These are phyloP conservation scores for Dichetophora obliterata DNA, from an alignment of 2,888 invertebrate genomes.

Conservation along the genomic window DNA sequence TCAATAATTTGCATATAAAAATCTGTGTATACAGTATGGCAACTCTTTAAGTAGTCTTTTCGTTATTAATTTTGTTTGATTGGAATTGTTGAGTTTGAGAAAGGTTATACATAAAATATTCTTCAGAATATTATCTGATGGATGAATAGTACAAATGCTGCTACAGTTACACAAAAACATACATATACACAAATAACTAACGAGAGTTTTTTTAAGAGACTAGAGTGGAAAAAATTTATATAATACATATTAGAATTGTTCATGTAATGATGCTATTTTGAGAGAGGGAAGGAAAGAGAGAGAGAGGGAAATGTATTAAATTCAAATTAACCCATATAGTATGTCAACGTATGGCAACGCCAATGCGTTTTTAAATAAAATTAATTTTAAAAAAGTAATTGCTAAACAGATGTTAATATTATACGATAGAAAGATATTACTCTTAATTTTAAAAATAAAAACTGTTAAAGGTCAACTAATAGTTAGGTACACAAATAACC, in stretches of 20 bases:
- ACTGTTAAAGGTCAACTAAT: constrained; percentile 1
- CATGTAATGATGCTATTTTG: not conserved
- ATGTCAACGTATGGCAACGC: constrained; percentile 26
- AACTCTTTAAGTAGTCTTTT: constrained; percentile 48
- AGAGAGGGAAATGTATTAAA: not conserved
- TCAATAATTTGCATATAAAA: constrained; percentile 40
- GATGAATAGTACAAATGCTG: constrained; percentile 5
- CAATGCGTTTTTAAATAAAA: constrained; percentile 7
- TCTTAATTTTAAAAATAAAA: constrained; percentile 10
- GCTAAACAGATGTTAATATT: constrained; percentile 7
- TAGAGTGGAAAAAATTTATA: not conserved
- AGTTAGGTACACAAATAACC: not conserved
- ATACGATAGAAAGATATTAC: too few relatives aligned
- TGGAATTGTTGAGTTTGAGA: constrained; percentile 28
- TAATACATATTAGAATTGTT: not conserved
- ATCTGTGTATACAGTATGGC: constrained; percentile 49
- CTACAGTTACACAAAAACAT: constrained; percentile 7
- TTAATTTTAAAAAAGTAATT: constrained; percentile 1
- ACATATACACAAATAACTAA: not conserved
- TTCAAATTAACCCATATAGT: constrained; percentile 1
- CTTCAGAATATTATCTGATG: constrained; percentile 5
- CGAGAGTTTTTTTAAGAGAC: too few relatives aligned
- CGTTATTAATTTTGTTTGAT: constrained; percentile 44
- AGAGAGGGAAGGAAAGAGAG: not conserved
- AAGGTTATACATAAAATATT: not conserved